Evolutionary conservation across 2,797 vertebrate genomes (phyloP).

Genomic region (Smutsia temminckii): DNA sequence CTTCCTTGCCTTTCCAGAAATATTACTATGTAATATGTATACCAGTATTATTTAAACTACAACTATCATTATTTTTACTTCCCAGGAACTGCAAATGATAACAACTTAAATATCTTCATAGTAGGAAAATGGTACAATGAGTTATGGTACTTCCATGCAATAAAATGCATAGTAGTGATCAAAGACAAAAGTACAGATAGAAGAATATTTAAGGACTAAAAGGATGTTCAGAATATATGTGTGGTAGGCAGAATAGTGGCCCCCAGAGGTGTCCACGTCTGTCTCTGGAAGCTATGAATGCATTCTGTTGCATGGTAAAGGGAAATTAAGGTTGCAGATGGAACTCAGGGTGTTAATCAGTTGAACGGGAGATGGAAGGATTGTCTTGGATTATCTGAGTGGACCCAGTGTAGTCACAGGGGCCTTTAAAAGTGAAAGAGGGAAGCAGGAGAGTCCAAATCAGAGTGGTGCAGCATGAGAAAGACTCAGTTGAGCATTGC

Average conservation of each 20-base stretch:
- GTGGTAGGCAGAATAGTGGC: not conserved
- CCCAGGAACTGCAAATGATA: not conserved
- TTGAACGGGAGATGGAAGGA: not conserved
- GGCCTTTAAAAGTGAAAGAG: too few relatives aligned
- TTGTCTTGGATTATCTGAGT: not conserved
- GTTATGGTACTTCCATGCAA: not conserved
- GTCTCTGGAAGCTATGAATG: not conserved
- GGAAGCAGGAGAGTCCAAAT: too few relatives aligned
- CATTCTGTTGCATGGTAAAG: not conserved
- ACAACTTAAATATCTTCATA: not conserved
- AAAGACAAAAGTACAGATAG: not conserved
- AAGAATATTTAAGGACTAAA: not conserved
- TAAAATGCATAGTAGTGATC: not conserved
- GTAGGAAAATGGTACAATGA: not conserved
- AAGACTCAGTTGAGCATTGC: rapidly evolving
- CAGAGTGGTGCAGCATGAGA: not conserved
- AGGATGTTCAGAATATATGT: not conserved
- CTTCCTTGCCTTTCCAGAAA: not conserved
- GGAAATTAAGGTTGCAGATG: not conserved
- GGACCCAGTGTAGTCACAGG: not conserved
- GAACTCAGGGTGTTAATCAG: not conserved
- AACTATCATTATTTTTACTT: not conserved
- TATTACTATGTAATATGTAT: not conserved
- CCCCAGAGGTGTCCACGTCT: not conserved
- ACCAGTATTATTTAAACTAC: not conserved